phyloP scores from a whole-genome alignment of 2,113 vertebrate species.

The Patagioenas fasciata region DNA sequence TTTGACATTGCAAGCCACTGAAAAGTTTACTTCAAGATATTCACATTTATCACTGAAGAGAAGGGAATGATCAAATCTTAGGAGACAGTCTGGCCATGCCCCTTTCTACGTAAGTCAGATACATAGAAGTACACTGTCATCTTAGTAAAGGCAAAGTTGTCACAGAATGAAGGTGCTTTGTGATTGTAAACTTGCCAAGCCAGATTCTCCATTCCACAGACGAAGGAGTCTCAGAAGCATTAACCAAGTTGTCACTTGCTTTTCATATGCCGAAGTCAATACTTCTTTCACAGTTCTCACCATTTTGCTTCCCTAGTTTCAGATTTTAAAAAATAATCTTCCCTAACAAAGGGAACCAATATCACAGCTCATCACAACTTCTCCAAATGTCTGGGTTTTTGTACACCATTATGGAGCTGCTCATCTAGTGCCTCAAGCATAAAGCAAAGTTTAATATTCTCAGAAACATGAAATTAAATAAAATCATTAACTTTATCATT shows the following conservation, averaged over 20 bases:
- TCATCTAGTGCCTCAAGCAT: not conserved
- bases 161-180: not conserved
- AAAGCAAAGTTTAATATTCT: not conserved
- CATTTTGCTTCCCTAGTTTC: not conserved
- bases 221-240: not conserved
- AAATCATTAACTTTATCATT: not conserved
- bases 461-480: not conserved
- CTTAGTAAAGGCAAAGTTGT: not conserved
- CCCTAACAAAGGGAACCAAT: not conserved
- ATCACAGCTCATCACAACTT: not conserved
- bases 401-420: not conserved
- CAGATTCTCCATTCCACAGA: not conserved
- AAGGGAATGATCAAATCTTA: not conserved
- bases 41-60: not conserved
- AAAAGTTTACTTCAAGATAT: not conserved
- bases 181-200: not conserved
- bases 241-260: not conserved
- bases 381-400: not conserved
- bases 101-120: not conserved
- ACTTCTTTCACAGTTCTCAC: not conserved
- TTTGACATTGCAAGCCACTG: not conserved
- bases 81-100: not conserved
- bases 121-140: not conserved
- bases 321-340: not conserved
- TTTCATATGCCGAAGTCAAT: not conserved